These are phyloP conservation scores for Romanomermis culicivorax DNA, from an alignment of 2,888 invertebrate species.

Conservation along the genomic window DNA sequence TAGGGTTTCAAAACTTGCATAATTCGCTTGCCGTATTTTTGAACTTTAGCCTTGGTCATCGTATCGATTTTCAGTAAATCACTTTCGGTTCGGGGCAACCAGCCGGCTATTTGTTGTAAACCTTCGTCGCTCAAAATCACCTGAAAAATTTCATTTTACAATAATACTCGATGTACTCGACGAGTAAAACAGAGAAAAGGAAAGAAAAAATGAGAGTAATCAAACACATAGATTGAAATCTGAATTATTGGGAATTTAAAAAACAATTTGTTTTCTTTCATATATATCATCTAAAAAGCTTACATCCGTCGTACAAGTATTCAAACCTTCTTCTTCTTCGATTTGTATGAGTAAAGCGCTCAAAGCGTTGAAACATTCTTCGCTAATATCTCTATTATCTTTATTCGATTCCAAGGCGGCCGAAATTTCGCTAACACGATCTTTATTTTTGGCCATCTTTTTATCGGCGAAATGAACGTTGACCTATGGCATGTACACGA, in stretches of 20 bases:
- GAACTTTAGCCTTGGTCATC: slow-evolving; percentile 10
- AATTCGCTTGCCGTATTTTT: slow-evolving; percentile 17
- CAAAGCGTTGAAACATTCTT: slow-evolving; percentile 11
- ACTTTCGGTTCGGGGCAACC: slow-evolving; percentile 24
- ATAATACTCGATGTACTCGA: not conserved
- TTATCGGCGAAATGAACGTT: slow-evolving; percentile 1
- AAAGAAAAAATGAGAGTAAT: too few species aligned
- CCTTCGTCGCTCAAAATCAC: slow-evolving; percentile 5
- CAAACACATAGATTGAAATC: too few species aligned
- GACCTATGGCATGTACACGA: too few species aligned
- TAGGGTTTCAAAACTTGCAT: slow-evolving; percentile 18
- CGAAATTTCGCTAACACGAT: not conserved
- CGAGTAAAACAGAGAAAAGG: not conserved
- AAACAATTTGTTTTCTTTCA: too few species aligned
- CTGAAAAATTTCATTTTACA: slow-evolving; percentile 7
- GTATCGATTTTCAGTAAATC: slow-evolving; percentile 18
- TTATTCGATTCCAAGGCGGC: slow-evolving; percentile 12
- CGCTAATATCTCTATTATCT: slow-evolving; percentile 12
- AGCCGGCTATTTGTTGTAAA: slow-evolving; percentile 18
- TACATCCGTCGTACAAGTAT: not conserved
- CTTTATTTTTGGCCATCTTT: not conserved
- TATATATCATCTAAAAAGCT: too few species aligned
- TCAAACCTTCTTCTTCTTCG: slow-evolving; percentile 14
- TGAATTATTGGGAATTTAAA: too few species aligned
- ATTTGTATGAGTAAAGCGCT: slow-evolving; percentile 14